Conservation (phyloP, 2,797 vertebrate genomes). For the Pseudochirops cupreus region DNA sequence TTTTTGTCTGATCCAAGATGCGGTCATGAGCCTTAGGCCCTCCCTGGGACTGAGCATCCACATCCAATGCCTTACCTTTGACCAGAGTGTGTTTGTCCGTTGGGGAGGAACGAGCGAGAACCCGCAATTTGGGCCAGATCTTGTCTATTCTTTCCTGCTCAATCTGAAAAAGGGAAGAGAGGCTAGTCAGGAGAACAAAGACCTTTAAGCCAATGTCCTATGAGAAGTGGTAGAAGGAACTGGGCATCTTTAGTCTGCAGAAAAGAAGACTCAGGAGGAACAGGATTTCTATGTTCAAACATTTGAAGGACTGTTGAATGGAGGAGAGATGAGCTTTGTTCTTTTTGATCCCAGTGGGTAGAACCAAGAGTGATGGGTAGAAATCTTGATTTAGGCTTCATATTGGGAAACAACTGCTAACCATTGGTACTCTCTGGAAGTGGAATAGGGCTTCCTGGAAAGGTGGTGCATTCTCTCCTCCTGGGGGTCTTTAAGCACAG, state of each 20-base stretch:
- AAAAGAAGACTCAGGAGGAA: conserved; percentile 12
- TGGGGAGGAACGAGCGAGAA: conserved; percentile 93
- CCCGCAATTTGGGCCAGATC: conserved; percentile 97
- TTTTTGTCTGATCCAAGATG: not conserved
- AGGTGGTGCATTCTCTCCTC: not conserved
- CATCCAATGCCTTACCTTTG: conserved; percentile 89
- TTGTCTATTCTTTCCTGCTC: conserved; percentile 97
- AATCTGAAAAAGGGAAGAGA: conserved; percentile 84
- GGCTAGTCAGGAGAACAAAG: not conserved
- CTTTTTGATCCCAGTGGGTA: not conserved
- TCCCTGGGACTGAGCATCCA: not conserved
- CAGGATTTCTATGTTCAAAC: not conserved
- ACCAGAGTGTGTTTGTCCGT: conserved; percentile 98
- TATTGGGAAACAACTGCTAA: not conserved
- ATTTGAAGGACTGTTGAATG: not conserved
- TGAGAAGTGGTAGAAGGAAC: conserved; percentile 7
- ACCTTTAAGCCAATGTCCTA: not conserved
- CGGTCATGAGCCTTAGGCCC: not conserved
- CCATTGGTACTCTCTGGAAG: not conserved
- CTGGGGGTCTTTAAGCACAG: not conserved
- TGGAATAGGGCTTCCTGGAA: not conserved
- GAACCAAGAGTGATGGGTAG: not conserved
- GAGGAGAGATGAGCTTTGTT: not conserved
- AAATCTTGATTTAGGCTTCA: not conserved
- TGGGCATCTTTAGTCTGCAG: not conserved